These are phyloP conservation scores for Chelonoidis abingdonii DNA, from an alignment of 2,113 vertebrate genomes.

Conservation along the genomic window DNA sequence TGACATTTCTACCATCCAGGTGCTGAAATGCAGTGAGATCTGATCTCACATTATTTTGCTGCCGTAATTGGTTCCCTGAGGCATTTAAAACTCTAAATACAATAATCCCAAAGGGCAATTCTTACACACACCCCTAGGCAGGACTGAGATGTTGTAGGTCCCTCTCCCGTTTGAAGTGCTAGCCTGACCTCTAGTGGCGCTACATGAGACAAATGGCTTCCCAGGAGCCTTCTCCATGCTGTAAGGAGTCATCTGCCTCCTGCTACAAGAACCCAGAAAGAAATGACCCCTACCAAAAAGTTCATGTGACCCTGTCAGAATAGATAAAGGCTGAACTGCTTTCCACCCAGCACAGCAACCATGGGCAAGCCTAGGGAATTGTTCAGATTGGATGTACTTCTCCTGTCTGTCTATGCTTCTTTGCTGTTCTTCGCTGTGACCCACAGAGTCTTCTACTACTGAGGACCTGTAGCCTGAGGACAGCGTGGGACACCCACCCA, in stretches of 20 bases:
- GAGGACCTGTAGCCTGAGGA: neutral
- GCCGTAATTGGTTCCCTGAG: neutral
- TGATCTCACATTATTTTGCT: neutral
- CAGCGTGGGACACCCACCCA: neutral
- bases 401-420: neutral
- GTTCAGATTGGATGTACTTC: neutral
- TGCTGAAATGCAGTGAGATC: neutral
- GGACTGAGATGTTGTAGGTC: neutral
- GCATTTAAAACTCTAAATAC: neutral
- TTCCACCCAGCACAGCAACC: neutral
- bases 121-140: neutral
- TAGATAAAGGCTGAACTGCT: neutral
- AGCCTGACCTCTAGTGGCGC: slow-evolving; percentile 60
- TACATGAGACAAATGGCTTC: fast-evolving
- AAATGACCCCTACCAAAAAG: fast-evolving
- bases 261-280: fast-evolving
- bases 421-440: neutral
- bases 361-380: neutral
- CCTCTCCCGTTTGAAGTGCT: neutral
- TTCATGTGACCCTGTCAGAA: fast-evolving
- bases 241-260: fast-evolving
- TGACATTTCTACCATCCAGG: neutral
- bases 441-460: neutral
- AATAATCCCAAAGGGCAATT: neutral
- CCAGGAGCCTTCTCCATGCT: fast-evolving